Conservation (phyloP, 37 sponge, comb jelly and placozoan genomes). For the Halisarca cf. caerulea region DNA sequence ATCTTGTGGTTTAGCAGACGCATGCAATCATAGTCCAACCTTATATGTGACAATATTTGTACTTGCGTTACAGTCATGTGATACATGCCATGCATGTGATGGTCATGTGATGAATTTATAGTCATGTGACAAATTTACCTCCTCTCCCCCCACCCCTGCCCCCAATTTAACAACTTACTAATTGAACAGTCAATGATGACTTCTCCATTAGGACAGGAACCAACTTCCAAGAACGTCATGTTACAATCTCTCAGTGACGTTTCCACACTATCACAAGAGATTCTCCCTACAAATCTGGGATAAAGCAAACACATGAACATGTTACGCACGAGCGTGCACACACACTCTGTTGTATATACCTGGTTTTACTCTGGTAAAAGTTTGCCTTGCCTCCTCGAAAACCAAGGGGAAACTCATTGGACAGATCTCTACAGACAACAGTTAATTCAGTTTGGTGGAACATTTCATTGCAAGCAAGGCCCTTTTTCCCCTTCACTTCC, state of each 20-base stretch:
- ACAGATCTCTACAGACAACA: background rate
- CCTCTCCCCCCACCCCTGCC: background rate
- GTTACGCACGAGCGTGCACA: too few species aligned
- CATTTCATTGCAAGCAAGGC: background rate
- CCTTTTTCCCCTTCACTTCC: slow-evolving; percentile 10
- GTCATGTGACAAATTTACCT: too few species aligned
- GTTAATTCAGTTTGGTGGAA: background rate
- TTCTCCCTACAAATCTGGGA: background rate
- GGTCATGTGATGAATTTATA: too few species aligned
- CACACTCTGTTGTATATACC: too few species aligned
- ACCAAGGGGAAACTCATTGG: too few species aligned
- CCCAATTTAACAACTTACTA: background rate
- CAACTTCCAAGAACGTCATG: background rate
- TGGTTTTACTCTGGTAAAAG: background rate
- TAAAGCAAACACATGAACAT: too few species aligned
- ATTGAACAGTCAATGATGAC: background rate
- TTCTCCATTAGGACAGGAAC: background rate
- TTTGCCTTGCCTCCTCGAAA: too few species aligned
- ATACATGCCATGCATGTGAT: too few species aligned
- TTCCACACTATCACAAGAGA: background rate
- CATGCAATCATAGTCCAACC: background rate
- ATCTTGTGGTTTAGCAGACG: too few species aligned
- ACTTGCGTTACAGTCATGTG: background rate
- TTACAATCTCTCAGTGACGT: background rate
- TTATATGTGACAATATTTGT: background rate